A percentile compares a stretch with the other conserved stretches of the same genome.
phyloP scores from a whole-genome alignment of 2,113 vertebrate genomes.

The Malurus alboscapulatus region DNA sequence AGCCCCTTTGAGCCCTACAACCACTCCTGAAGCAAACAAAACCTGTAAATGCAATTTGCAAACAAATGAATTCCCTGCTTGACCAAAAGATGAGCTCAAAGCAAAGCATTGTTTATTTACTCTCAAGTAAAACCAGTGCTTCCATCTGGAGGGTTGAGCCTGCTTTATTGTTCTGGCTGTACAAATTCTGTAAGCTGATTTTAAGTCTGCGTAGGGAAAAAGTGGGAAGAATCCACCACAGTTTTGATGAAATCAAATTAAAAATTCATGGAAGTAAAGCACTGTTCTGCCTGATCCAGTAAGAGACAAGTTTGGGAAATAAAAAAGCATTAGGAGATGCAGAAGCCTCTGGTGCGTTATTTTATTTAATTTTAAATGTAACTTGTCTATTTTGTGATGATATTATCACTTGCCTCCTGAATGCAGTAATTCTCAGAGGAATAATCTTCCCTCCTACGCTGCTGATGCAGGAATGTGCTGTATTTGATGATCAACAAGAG shows the following conservation, averaged over 20 bases:
- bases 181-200: background rate
- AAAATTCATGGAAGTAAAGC: conserved; percentile 21
- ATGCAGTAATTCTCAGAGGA: conserved; percentile 34
- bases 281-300: background rate
- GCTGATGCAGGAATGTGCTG: conserved; percentile 30
- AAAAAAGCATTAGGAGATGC: conserved; percentile 2
- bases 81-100: background rate
- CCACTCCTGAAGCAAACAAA: background rate
- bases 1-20: background rate
- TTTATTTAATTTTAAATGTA: conserved; percentile 45
- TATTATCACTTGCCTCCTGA: conserved; percentile 52
- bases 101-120: background rate
- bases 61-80: background rate
- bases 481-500: conserved; percentile 56
- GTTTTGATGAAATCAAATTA: conserved; percentile 17
- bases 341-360: background rate
- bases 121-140: background rate
- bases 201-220: background rate
- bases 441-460: conserved; percentile 29
- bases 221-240: background rate
- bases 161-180: background rate
- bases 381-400: conserved; percentile 41
- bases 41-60: background rate
- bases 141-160: background rate
- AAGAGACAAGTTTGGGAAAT: conserved; percentile 6